These are phyloP conservation scores for Eupsittula cactorum DNA, from an alignment of 2,113 vertebrate genomes.

Conservation along the genomic window DNA sequence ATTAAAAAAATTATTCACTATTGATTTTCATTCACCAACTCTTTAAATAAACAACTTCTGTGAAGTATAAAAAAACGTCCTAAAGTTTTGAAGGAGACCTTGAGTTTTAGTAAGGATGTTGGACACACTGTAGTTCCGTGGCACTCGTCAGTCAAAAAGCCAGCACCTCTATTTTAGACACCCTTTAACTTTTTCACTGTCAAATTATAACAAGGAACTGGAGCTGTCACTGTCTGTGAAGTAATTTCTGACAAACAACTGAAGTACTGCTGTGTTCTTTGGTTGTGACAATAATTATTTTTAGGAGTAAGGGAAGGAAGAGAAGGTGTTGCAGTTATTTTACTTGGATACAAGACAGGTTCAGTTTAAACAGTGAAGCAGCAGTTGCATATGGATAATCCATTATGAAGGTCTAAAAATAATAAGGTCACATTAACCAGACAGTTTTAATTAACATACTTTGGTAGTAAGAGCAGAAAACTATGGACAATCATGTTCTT, in stretches of 20 bases:
- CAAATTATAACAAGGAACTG: conserved; percentile 7
- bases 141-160: conserved; percentile 21
- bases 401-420: background rate
- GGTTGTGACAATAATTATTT: conserved; percentile 48
- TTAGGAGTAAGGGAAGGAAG: conserved; percentile 3
- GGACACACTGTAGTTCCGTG: background rate
- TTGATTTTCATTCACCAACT: background rate
- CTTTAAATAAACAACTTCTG: background rate
- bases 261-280: background rate
- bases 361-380: background rate
- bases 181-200: background rate
- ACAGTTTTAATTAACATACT: background rate
- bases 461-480: background rate
- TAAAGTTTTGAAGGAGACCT: background rate
- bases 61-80: background rate
- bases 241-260: conserved; percentile 35
- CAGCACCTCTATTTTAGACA: conserved; percentile 39
- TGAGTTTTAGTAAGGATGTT: background rate
- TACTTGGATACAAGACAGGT: background rate
- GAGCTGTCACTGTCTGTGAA: background rate
- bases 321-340: background rate
- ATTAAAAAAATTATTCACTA: background rate
- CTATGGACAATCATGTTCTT: background rate
- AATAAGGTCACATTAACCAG: background rate
- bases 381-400: background rate